These are phyloP conservation scores for Agrypnus murinus DNA, from an alignment of 2,888 invertebrate species.

Conservation along the genomic window DNA sequence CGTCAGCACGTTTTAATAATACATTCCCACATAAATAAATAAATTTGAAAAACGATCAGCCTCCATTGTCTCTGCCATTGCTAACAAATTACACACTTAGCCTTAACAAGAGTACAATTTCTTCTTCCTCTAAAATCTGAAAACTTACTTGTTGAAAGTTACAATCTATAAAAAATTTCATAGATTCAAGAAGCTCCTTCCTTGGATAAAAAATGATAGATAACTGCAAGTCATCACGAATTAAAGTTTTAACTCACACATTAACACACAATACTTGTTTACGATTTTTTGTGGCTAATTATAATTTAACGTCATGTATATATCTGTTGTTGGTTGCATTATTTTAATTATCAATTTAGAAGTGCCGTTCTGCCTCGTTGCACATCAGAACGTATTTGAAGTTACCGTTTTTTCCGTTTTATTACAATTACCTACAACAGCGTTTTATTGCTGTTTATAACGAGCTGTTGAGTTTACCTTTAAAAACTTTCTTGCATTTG, in stretches of 20 bases:
- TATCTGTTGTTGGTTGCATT: slow-evolving; percentile 37
- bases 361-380: slow-evolving; percentile 32
- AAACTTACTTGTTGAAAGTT: too few species aligned
- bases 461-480: slow-evolving; percentile 14
- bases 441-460: slow-evolving; percentile 15
- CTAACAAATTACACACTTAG: too few species aligned
- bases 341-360: slow-evolving; percentile 47
- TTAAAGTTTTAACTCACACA: slow-evolving; percentile 26
- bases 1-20: neutral
- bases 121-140: too few species aligned
- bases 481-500: neutral
- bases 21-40: too few species aligned
- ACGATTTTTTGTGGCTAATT: slow-evolving; percentile 38
- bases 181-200: too few species aligned
- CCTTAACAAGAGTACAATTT: too few species aligned
- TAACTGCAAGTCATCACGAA: slow-evolving; percentile 22
- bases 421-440: slow-evolving; percentile 3
- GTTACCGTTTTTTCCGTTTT: slow-evolving; percentile 19
- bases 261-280: slow-evolving; percentile 45
- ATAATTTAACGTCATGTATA: slow-evolving; percentile 38
- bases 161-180: too few species aligned
- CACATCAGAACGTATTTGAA: slow-evolving; percentile 3
- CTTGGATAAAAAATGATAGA: too few species aligned
- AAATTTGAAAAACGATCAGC: too few species aligned
- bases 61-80: too few species aligned